Base-by-base conservation (phyloP, 2,888 invertebrate species). In the Hipparchia semele region DNA sequence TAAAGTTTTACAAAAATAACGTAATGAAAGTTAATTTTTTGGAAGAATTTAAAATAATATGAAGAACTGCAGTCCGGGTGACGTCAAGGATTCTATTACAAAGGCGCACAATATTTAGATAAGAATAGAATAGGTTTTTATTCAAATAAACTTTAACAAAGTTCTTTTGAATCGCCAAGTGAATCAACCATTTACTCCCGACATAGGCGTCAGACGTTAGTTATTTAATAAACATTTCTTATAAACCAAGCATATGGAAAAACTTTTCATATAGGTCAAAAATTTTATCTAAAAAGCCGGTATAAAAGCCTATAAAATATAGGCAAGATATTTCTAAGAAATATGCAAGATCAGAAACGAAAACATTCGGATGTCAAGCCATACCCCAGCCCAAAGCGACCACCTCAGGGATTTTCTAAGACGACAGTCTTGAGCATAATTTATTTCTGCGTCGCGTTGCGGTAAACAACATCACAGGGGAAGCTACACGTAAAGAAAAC, bases 1-100 rank as follows among this genome's bases (percentile, higher is more conserved):
- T 71, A 71, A 65, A 49, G n/a, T 64, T 10, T n/a, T 56, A 46
- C 10, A 59, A 62, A 70, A 64, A 62, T 23, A 13, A 6, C 5
- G 8, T 59, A 39, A 39, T 39, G 3, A 39, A 39, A 39, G 39
- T 9, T 9, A 2, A 3, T 7, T 9, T 59, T 23, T 3, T 2
- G 23, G 23, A 23, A 23, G 9, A 59, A 33, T 59, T 53, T 53
- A 12, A 12, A 53, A 53, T 2, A 23, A 58, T 59, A 8, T 23
- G 7, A 59, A 0, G 23, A 59, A 39, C 39, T 39, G 39, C 5
- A 39, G 39, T 2, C 23, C 23, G 23, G 23, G 1, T 1, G 23
- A 23, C 23, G 23, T 23, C 23, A 23, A 23, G 23, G 23, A 23
- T 23, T 23, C 23, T 23, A 23, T 23, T 23, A 23, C 23, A 23